Evolutionary conservation across 2,113 vertebrate genomes (phyloP).

Genomic region (Pipra filicauda): DNA sequence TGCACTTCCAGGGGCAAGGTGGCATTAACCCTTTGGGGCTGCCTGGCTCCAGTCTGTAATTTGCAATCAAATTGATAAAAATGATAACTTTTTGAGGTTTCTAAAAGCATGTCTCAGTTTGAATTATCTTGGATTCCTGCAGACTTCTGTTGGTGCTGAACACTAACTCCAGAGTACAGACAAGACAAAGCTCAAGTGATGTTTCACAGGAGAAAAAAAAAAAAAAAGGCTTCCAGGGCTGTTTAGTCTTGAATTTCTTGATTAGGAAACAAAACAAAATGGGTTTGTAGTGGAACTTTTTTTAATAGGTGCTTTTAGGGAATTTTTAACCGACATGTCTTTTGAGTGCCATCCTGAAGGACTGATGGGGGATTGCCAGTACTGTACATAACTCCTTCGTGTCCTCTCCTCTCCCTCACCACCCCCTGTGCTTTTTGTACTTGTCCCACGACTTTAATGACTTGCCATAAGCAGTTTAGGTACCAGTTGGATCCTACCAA

Average conservation of each 20-base stretch:
- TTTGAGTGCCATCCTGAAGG: constrained; percentile 28
- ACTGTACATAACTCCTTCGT: not conserved
- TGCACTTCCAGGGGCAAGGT: not conserved
- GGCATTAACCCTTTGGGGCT: not conserved
- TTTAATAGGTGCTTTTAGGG: constrained; percentile 55
- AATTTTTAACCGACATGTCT: constrained; percentile 12
- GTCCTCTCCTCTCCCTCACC: not conserved
- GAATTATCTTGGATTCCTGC: not conserved
- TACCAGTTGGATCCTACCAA: not conserved
- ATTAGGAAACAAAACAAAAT: constrained; percentile 32
- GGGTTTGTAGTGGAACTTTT: constrained; percentile 2
- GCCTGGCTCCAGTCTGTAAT: not conserved
- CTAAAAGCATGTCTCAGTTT: not conserved
- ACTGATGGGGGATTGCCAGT: not conserved
- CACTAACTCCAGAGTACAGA: not conserved
- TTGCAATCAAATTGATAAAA: not conserved
- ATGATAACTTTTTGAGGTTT: not conserved
- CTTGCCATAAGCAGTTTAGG: constrained; percentile 19
- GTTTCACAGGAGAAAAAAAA: not conserved
- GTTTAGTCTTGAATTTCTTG: constrained; percentile 10
- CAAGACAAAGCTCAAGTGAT: not conserved
- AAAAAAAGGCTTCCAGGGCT: constrained; percentile 1
- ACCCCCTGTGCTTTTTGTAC: not conserved
- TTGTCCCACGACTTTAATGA: not conserved
- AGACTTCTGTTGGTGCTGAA: constrained; percentile 15